Conservation (phyloP, 2,113 vertebrate genomes). For the Notothenia rossii region DNA sequence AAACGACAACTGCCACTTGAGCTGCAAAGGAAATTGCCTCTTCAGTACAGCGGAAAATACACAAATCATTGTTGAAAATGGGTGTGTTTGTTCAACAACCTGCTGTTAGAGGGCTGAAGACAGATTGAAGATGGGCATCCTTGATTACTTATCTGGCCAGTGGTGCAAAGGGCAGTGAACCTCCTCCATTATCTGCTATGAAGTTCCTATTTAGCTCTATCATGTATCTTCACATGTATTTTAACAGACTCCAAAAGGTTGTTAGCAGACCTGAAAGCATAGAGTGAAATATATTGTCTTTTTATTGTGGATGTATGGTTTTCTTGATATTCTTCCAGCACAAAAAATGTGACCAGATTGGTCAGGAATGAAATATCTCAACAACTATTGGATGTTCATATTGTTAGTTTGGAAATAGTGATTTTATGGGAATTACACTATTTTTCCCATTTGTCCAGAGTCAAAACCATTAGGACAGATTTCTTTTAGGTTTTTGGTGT, state of each 20-base stretch:
- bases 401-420: no score
- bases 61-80: slow-evolving; percentile 54
- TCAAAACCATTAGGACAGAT: no score
- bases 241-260: not conserved
- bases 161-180: slow-evolving; percentile 47
- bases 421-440: no score
- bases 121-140: slow-evolving; percentile 57
- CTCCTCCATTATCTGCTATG: slow-evolving; percentile 19
- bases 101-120: slow-evolving; percentile 49
- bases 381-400: not conserved
- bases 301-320: not conserved
- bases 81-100: slow-evolving; percentile 41
- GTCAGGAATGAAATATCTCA: not conserved
- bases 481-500: no score
- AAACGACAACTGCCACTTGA: slow-evolving; percentile 79
- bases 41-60: slow-evolving; percentile 66
- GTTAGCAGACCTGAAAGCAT: not conserved
- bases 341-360: not conserved
- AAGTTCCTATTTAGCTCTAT: slow-evolving; percentile 24
- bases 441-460: no score
- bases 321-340: not conserved
- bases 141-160: slow-evolving; percentile 50
- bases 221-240: slow-evolving; percentile 13
- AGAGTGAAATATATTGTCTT: not conserved
- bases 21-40: slow-evolving; percentile 75